Evolutionary conservation across 1,140 invertebrate genomes (phyloP).

Genomic region (Neodiprion lecontei): DNA sequence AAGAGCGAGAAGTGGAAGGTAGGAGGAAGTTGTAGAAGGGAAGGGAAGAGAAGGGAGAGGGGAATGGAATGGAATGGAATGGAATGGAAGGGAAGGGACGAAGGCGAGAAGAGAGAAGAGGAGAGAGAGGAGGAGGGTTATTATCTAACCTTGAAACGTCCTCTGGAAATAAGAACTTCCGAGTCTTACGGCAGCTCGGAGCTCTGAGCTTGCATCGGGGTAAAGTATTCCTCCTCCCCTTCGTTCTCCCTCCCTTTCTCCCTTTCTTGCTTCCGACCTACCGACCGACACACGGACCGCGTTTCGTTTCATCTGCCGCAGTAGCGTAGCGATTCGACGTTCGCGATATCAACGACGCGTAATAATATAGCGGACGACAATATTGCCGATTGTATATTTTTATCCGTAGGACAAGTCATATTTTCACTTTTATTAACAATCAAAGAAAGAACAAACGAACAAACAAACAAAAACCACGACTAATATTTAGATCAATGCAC

Average conservation of each 20-base stretch:
- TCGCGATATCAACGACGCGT: too few relatives aligned
- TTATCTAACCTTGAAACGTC: slow-evolving; percentile 13
- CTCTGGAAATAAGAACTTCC: slow-evolving; percentile 10
- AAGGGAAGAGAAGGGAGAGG: neutral
- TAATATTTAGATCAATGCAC: too few relatives aligned
- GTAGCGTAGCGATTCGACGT: too few relatives aligned
- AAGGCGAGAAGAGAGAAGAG: neutral
- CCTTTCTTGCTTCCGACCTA: neutral
- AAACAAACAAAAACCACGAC: too few relatives aligned
- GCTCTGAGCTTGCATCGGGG: neutral
- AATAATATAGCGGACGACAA: too few relatives aligned
- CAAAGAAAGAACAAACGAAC: too few relatives aligned
- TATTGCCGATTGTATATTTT: too few relatives aligned
- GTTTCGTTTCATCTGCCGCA: neutral
- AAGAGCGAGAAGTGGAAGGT: neutral
- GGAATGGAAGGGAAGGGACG: neutral
- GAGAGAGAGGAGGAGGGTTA: neutral
- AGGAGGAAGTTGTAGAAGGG: neutral
- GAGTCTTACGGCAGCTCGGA: neutral
- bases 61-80: neutral
- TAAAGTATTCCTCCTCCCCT: neutral
- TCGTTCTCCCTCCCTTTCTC: neutral
- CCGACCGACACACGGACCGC: neutral
- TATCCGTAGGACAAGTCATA: too few relatives aligned
- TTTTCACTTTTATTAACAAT: too few relatives aligned